A percentile compares a stretch with the other conserved stretches of the same genome.
phyloP scores from a whole-genome alignment of 2,113 vertebrate species.

The Gobio gobio region DNA sequence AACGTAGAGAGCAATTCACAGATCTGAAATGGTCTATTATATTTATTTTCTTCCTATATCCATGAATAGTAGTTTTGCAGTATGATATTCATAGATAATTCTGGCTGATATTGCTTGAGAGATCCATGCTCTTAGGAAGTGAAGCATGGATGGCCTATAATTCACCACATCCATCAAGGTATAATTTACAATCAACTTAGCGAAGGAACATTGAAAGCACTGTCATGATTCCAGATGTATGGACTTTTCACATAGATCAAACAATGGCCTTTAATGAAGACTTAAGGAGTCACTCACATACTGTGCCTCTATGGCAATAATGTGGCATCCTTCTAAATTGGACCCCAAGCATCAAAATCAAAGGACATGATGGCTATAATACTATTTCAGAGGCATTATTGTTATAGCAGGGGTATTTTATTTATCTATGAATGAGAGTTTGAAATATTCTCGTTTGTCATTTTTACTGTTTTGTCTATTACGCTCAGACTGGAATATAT shows the following conservation, averaged over 20 bases:
- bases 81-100: conserved; percentile 33
- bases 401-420: conserved; percentile 35
- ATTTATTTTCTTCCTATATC: background rate
- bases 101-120: conserved; percentile 21
- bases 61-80: conserved; percentile 19
- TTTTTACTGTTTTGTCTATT: conserved; percentile 49
- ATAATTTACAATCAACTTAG: conserved; percentile 42
- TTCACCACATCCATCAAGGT: conserved; percentile 6
- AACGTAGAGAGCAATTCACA: conserved; percentile 2
- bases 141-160: conserved; percentile 25
- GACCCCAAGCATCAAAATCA: conserved; percentile 38
- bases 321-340: conserved; percentile 6
- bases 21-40: conserved; percentile 10
- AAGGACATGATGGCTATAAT: conserved; percentile 44
- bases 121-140: conserved; percentile 33
- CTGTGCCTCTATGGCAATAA: background rate
- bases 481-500: conserved; percentile 47
- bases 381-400: background rate
- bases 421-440: conserved; percentile 31
- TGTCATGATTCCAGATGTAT: conserved; percentile 11
- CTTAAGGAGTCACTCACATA: conserved; percentile 2
- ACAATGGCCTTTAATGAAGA: conserved; percentile 27
- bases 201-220: background rate
- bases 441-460: conserved; percentile 44
- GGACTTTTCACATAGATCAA: conserved; percentile 20